phyloP scores from a whole-genome alignment of 2,888 invertebrate genomes.

The Hyppa rectilinea region DNA sequence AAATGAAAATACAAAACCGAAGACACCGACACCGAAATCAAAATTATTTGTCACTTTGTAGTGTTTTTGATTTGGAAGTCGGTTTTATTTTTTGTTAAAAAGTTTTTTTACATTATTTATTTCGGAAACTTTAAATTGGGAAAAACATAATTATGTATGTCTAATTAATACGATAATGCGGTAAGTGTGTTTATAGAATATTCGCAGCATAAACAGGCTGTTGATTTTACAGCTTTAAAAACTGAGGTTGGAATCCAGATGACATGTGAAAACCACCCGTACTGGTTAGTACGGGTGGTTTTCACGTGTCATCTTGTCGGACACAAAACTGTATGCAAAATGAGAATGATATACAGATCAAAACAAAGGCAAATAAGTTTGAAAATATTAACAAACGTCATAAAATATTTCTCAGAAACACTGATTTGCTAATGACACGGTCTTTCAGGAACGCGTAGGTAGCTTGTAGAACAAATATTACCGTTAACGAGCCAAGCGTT shows the following conservation, averaged over 20 bases:
- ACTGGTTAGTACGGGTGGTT: too few relatives aligned
- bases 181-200: not conserved
- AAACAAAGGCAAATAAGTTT: conserved; percentile 7
- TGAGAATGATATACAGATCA: not conserved
- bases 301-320: too few relatives aligned
- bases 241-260: not conserved
- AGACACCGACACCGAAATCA: too few relatives aligned
- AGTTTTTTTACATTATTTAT: too few relatives aligned
- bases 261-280: too few relatives aligned
- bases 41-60: too few relatives aligned
- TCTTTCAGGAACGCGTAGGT: conserved; percentile 44
- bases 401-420: conserved; percentile 50
- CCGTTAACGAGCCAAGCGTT: conserved; percentile 49
- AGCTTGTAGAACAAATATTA: conserved; percentile 43
- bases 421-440: conserved; percentile 36
- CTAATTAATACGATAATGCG: not conserved
- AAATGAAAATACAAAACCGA: too few relatives aligned
- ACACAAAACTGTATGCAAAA: not conserved
- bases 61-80: too few relatives aligned
- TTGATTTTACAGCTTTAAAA: not conserved
- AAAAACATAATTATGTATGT: not conserved
- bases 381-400: not conserved
- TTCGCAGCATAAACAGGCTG: not conserved
- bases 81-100: too few relatives aligned
- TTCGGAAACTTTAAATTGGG: not conserved